Conservation (phyloP, 2,888 invertebrate genomes). For the Parnassius mnemosyne region DNA sequence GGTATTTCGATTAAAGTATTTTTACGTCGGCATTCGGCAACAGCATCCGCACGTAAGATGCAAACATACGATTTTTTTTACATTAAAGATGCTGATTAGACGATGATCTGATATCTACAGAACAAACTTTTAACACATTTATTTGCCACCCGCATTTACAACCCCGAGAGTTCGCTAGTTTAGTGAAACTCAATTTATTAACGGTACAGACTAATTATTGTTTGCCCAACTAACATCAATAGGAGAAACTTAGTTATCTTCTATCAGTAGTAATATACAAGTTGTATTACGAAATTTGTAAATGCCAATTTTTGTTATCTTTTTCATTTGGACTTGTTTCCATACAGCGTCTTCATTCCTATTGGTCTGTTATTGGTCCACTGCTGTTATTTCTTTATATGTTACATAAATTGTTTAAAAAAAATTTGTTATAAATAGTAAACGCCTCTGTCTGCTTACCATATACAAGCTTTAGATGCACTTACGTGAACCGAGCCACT, state of each 20-base stretch:
- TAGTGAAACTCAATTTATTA: constrained; percentile 22
- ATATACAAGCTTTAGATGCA: constrained; percentile 26
- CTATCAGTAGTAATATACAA: too few species aligned
- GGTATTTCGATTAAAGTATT: constrained; percentile 64
- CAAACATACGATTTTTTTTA: constrained; percentile 39
- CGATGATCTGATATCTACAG: constrained; percentile 39
- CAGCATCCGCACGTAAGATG: constrained; percentile 45
- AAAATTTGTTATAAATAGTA: too few species aligned
- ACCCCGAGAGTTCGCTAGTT: constrained; percentile 17
- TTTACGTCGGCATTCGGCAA: constrained; percentile 51
- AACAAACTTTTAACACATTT: constrained; percentile 36
- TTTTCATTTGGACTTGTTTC: too few species aligned
- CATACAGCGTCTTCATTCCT: too few species aligned
- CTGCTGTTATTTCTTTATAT: too few species aligned
- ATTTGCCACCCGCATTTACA: constrained; percentile 12
- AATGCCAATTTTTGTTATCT: too few species aligned
- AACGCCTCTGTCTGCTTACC: too few species aligned
- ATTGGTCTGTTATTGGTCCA: too few species aligned
- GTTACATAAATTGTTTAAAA: too few species aligned
- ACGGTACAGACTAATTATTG: constrained; percentile 19
- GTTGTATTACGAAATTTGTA: too few species aligned
- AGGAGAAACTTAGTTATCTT: not conserved
- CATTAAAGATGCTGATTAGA: constrained; percentile 38
- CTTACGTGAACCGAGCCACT: constrained; percentile 31
- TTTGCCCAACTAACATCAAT: constrained; percentile 11